A percentile compares a stretch with the other conserved stretches of the same genome.
These are phyloP conservation scores for Mastigias papua DNA, from an alignment of 30 jellyfish, hydroid and myxozoan species.

Conservation along the genomic window DNA sequence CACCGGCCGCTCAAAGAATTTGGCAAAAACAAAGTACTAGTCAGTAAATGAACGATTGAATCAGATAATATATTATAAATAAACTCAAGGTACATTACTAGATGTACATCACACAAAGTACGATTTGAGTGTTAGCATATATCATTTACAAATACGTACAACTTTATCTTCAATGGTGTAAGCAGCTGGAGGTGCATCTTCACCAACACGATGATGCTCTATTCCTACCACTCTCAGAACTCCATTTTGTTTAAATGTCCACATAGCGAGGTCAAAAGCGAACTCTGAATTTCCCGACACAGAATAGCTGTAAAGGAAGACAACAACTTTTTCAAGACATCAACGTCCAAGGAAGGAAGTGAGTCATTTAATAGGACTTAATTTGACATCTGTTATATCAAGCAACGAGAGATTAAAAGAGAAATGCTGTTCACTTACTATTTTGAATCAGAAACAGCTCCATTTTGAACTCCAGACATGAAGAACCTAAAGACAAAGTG, in stretches of 20 bases:
- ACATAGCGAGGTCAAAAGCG: constrained; percentile 85
- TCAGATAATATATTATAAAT: too few species aligned
- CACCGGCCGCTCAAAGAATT: too few species aligned
- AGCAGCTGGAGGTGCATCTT: constrained; percentile 76
- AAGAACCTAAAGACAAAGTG: constrained; percentile 45
- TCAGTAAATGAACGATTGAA: too few species aligned
- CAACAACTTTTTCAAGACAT: too few species aligned
- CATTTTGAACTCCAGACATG: constrained; percentile 93
- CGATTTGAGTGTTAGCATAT: not conserved
- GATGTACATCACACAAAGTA: too few species aligned
- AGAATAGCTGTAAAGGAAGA: constrained; percentile 37
- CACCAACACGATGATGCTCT: constrained; percentile 88
- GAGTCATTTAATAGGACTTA: too few species aligned
- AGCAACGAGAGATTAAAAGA: not conserved
- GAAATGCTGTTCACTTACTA: constrained; percentile 37
- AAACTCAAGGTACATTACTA: too few species aligned
- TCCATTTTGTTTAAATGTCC: constrained; percentile 93
- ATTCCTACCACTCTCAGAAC: constrained; percentile 84
- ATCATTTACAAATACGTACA: constrained; percentile 4
- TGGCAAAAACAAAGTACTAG: too few species aligned
- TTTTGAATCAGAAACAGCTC: constrained; percentile 84
- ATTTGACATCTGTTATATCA: too few species aligned
- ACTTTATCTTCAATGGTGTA: constrained; percentile 91
- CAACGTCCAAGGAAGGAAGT: too few species aligned
- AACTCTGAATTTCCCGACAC: constrained; percentile 84